Evolutionary conservation across 2,888 invertebrate genomes (phyloP).

Genomic region (Coleophora flavipennella): DNA sequence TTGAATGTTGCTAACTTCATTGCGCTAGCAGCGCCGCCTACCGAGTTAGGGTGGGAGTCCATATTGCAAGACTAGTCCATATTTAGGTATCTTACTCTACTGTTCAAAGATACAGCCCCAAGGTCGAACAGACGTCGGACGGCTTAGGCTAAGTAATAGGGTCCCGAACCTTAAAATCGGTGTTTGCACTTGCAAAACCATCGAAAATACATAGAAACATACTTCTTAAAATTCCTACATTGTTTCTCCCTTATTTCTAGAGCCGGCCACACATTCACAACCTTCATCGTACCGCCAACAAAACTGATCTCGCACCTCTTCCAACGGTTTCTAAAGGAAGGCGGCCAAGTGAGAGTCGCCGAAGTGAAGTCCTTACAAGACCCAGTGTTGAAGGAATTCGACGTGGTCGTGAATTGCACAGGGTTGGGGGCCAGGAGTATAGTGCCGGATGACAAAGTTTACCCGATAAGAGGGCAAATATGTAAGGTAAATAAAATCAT

Average conservation of each 20-base stretch:
- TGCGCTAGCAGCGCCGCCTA: too few species aligned
- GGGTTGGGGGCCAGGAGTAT: slow-evolving; percentile 78
- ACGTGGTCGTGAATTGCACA: slow-evolving; percentile 85
- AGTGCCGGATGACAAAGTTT: slow-evolving; percentile 73
- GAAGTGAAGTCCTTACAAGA: slow-evolving; percentile 37
- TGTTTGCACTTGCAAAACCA: too few species aligned
- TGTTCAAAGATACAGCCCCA: too few species aligned
- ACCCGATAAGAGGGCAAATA: slow-evolving; percentile 84
- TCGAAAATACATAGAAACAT: too few species aligned
- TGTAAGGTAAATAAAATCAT: slow-evolving; percentile 67
- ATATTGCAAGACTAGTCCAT: too few species aligned
- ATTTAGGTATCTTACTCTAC: too few species aligned
- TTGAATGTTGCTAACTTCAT: too few species aligned
- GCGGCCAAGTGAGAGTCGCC: slow-evolving; percentile 70
- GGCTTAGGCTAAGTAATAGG: too few species aligned
- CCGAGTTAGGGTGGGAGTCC: too few species aligned
- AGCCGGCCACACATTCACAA: slow-evolving; percentile 75
- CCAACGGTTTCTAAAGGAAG: slow-evolving; percentile 70
- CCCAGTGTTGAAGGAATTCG: slow-evolving; percentile 67
- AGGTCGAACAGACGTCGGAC: too few species aligned
- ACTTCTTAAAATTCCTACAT: too few species aligned
- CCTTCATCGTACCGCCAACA: slow-evolving; percentile 78
- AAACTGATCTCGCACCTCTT: slow-evolving; percentile 78
- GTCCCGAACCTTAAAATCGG: too few species aligned
- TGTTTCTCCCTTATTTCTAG: slow-evolving; percentile 37